phyloP scores from a whole-genome alignment of 2,888 invertebrate species.

The Pollenia angustigena region DNA sequence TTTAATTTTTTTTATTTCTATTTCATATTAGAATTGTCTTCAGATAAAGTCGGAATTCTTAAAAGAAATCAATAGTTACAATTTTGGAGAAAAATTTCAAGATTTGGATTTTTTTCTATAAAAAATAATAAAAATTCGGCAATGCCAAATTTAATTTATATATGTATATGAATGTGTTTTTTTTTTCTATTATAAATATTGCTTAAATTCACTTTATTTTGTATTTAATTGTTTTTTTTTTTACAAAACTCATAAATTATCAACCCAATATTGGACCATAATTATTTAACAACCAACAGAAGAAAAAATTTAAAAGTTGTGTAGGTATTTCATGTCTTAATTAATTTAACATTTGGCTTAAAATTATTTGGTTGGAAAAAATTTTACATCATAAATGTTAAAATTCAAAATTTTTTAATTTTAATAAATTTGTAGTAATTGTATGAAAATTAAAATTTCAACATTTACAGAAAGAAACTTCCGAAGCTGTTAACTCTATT shows the following conservation, averaged over 20 bases:
- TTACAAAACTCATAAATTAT: constrained; percentile 7
- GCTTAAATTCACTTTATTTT: constrained; percentile 32
- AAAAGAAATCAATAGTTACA: too few relatives aligned
- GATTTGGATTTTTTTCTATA: too few relatives aligned
- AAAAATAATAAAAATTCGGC: too few relatives aligned
- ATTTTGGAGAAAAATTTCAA: too few relatives aligned
- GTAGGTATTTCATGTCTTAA: constrained; percentile 56
- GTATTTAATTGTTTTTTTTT: constrained; percentile 35
- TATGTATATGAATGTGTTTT: neutral
- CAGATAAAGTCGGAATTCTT: too few relatives aligned
- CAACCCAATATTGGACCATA: constrained; percentile 54
- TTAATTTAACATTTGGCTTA: constrained; percentile 29
- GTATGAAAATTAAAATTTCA: constrained; percentile 13
- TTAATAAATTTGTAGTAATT: neutral
- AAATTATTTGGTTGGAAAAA: constrained; percentile 39
- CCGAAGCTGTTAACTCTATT: constrained; percentile 83
- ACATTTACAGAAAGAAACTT: constrained; percentile 82
- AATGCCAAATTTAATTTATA: neutral
- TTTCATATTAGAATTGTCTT: too few relatives aligned
- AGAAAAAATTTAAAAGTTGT: constrained; percentile 63
- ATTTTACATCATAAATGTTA: constrained; percentile 25
- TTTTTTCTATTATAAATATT: neutral
- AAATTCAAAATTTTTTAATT: constrained; percentile 61
- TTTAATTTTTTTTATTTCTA: too few relatives aligned
- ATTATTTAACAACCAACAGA: constrained; percentile 47